Conservation (phyloP, 2,113 vertebrate species). For the Kobus ellipsiprymnus region DNA sequence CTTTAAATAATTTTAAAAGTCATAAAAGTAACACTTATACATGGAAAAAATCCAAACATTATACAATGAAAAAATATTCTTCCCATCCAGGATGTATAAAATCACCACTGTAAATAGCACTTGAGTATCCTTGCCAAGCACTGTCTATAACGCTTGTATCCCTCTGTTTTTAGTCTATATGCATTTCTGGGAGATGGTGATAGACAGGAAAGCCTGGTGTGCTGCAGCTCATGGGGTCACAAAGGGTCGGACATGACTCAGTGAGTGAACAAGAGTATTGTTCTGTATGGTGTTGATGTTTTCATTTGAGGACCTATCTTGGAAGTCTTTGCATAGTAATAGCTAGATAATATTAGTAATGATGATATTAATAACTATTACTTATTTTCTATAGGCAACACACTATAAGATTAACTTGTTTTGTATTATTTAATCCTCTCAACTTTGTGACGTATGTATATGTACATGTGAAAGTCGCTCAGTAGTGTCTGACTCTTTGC, state of each 20-base stretch:
- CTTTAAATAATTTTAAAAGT: background rate
- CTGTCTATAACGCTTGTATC: background rate
- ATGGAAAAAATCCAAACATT: background rate
- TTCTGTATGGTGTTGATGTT: background rate
- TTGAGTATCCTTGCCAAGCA: background rate
- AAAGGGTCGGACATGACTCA: background rate
- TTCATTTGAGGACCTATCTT: background rate
- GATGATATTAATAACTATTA: background rate
- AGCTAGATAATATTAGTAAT: background rate
- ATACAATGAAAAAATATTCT: background rate
- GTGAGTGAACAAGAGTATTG: background rate
- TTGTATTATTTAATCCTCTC: background rate
- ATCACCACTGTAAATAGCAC: background rate
- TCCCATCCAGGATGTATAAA: background rate
- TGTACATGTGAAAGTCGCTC: background rate
- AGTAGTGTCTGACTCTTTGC: background rate
- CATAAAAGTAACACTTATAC: background rate
- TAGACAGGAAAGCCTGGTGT: background rate
- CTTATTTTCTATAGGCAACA: background rate
- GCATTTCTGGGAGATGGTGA: background rate
- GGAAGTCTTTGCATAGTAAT: background rate
- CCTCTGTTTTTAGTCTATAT: background rate
- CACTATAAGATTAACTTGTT: background rate
- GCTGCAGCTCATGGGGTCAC: background rate
- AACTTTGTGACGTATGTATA: background rate